phyloP scores from a whole-genome alignment of 2,888 invertebrate genomes.

The Bombylius major region DNA sequence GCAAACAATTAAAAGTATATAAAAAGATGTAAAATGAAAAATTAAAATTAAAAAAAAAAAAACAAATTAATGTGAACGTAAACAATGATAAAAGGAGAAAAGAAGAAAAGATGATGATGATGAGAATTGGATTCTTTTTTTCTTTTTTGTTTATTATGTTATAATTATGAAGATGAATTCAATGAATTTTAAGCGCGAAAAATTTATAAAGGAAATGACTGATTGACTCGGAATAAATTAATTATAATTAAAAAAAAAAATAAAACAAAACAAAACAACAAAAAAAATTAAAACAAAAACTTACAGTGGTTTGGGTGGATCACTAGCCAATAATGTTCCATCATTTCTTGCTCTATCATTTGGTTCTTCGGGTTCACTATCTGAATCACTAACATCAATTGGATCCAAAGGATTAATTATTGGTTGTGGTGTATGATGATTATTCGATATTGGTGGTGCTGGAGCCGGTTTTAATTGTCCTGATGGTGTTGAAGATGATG shows the following conservation, averaged over 20 bases:
- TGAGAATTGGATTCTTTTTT: neutral
- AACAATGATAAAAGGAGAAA: slow-evolving; percentile 7
- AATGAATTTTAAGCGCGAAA: neutral
- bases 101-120: slow-evolving; percentile 1
- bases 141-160: neutral
- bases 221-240: neutral
- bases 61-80: slow-evolving; percentile 2
- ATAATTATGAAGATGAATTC: too few relatives aligned
- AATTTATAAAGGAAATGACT: neutral
- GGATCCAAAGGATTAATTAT: slow-evolving; percentile 51
- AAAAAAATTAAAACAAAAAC: slow-evolving; percentile 31
- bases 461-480: slow-evolving; percentile 28
- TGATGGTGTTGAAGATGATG: slow-evolving; percentile 20
- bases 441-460: slow-evolving; percentile 32
- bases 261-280: slow-evolving; percentile 6
- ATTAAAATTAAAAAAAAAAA: neutral
- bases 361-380: slow-evolving; percentile 71
- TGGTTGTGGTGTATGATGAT: slow-evolving; percentile 34
- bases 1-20: neutral
- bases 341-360: slow-evolving; percentile 74
- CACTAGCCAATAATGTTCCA: slow-evolving; percentile 89
- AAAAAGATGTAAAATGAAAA: slow-evolving; percentile 15
- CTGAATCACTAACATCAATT: slow-evolving; percentile 63
- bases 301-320: slow-evolving; percentile 94
- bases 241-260: neutral